These are phyloP conservation scores for Synanthedon tipuliformis DNA, from an alignment of 2,888 invertebrate genomes.

Conservation along the genomic window DNA sequence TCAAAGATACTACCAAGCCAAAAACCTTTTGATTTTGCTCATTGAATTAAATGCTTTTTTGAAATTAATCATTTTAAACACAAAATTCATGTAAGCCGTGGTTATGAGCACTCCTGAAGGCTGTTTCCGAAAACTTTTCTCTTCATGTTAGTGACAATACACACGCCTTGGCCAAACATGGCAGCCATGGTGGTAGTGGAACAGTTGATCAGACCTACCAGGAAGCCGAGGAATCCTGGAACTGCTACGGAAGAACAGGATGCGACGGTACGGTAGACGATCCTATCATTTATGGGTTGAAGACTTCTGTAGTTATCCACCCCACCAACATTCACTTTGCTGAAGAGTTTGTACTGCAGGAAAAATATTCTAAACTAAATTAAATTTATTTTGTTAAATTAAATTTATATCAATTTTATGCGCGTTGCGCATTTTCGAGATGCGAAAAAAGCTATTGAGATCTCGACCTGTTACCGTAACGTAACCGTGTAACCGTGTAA, in stretches of 20 bases:
- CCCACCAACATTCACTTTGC: constrained; percentile 40
- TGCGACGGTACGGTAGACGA: constrained; percentile 44
- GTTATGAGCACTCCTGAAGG: constrained; percentile 13
- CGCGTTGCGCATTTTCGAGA: no score
- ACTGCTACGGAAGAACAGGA: constrained; percentile 28
- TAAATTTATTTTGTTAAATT: neutral
- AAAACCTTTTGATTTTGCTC: no score
- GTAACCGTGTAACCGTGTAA: no score
- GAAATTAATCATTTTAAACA: neutral
- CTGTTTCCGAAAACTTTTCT: constrained; percentile 26
- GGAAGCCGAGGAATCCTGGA: constrained; percentile 21
- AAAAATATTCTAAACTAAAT: neutral
- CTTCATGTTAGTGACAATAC: constrained; percentile 33
- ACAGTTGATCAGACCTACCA: constrained; percentile 29
- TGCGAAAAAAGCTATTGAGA: no score
- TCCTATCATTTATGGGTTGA: constrained; percentile 36
- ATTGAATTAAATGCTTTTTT: no score
- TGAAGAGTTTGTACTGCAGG: constrained; percentile 42
- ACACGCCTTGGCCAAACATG: constrained; percentile 29
- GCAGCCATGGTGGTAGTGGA: constrained; percentile 24
- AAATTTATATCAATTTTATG: no score
- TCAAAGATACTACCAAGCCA: no score
- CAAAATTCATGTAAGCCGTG: neutral
- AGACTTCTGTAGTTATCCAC: constrained; percentile 57
- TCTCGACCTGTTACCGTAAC: no score